Conservation (phyloP, 2,113 vertebrate genomes). For the Axis porcinus region DNA sequence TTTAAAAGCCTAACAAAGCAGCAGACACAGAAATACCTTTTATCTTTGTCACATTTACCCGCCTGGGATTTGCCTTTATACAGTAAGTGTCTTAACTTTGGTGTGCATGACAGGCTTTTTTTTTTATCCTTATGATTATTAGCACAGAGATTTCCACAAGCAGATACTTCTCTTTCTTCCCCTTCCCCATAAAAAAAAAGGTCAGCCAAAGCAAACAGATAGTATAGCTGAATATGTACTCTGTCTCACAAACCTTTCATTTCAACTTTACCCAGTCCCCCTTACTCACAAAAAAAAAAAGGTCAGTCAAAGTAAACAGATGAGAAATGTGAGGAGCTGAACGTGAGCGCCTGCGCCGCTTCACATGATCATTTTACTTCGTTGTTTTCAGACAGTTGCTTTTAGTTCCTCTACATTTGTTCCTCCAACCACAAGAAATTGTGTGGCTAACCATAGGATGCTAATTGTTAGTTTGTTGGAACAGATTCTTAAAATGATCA, state of each 20-base stretch:
- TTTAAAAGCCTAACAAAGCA: conserved; percentile 32
- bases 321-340: not conserved
- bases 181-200: conserved; percentile 65
- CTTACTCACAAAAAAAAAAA: conserved; percentile 61
- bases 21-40: conserved; percentile 25
- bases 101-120: conserved; percentile 48
- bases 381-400: conserved; percentile 7
- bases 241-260: conserved; percentile 63
- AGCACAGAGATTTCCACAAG: conserved; percentile 61
- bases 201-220: conserved; percentile 74
- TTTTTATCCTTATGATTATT: conserved; percentile 67
- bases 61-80: not conserved
- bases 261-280: conserved; percentile 63
- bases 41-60: conserved; percentile 36
- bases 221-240: conserved; percentile 69
- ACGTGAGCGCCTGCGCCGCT: not conserved
- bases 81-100: conserved; percentile 58
- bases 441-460: not conserved
- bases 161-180: conserved; percentile 60
- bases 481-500: not conserved
- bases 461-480: conserved; percentile 15
- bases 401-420: conserved; percentile 8
- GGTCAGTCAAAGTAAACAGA: conserved; percentile 67
- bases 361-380: conserved; percentile 18
- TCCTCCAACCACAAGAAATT: not conserved